These are phyloP conservation scores for Oreochromis mossambicus DNA, from an alignment of 2,797 vertebrate species.

Conservation along the genomic window DNA sequence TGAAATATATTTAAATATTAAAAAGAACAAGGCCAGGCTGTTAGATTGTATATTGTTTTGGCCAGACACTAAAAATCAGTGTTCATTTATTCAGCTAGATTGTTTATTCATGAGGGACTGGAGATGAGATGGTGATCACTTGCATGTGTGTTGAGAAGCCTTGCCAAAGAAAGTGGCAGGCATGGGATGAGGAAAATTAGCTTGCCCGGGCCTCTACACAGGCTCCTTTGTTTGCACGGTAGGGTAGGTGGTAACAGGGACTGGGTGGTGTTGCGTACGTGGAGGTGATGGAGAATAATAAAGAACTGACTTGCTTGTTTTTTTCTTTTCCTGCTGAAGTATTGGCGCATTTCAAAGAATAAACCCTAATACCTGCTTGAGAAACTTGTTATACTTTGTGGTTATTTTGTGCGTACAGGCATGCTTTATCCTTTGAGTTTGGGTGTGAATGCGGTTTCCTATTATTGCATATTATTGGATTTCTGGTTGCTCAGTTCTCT, in stretches of 20 bases:
- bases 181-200: conserved; percentile 52
- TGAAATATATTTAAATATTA: conserved; percentile 11
- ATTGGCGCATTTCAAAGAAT: conserved; percentile 19
- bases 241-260: conserved; percentile 62
- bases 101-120: conserved; percentile 22
- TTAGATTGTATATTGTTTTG: conserved; percentile 25
- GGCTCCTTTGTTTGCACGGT: conserved; percentile 70
- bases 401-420: neutral
- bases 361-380: neutral
- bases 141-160: conserved; percentile 46
- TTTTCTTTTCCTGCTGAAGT: conserved; percentile 19
- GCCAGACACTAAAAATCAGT: neutral
- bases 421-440: neutral
- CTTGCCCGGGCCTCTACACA: conserved; percentile 40
- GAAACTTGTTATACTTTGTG: neutral
- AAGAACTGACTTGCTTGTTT: conserved; percentile 57
- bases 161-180: conserved; percentile 45
- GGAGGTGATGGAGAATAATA: conserved; percentile 57
- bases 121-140: conserved; percentile 49
- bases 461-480: conserved; percentile 1
- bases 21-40: neutral
- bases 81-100: neutral
- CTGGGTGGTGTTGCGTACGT: conserved; percentile 3
- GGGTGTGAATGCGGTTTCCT: conserved; percentile 18
- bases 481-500: conserved; percentile 23